Evolutionary conservation across 1,140 invertebrate genomes (phyloP), one percentile per base, ranked within the genome.

Genomic region (Euura lappo): DNA sequence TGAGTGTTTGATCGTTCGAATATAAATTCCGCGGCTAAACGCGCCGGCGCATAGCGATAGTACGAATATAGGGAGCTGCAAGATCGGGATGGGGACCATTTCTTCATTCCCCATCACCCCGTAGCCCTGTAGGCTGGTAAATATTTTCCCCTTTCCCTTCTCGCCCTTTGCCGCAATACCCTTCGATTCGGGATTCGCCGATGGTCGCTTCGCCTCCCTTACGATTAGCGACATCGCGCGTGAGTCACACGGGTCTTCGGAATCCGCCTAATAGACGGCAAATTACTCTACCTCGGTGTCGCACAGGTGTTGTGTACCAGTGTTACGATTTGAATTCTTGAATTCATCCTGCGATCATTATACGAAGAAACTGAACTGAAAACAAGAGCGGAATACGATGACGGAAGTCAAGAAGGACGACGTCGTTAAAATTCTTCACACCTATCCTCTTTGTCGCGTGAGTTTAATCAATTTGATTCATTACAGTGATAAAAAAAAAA

Each of bases 391-490:
- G 45, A 11, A 71, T 79, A 79, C 76, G 65, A 88, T 86, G 85
- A 83, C 84, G 2, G 85, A 88, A 80, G 79, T 86, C 6, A 87
- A 83, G 71, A 88, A 87, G 71, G 85, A 88, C 47, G 86, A 86
- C 44, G 79, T 86, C 43, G 74, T 87, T 44, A 88, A 87, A 79
- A 86, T 87, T 75, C 77, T 87, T 44, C 86, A 88, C 69, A 87
- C 85, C 4, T 87, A 87, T 75, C 86, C 86, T 4, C 76, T 87
- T 8, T 88, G 86, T 71, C 79, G 85, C 76, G 86, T 88, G 74
- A 87, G 85, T 85, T 69, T 10, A 68, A 68, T 44, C 51, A 3
- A 8, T 6, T 7, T 51, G 1, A 60, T 6, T 60, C 51, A 60
- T 60, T 60, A 60, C 6, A 60, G 11, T 7, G 13, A 60, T 60